Evolutionary conservation across 2,113 vertebrate species (phyloP).

Genomic region (Gymnorhina tibicen): DNA sequence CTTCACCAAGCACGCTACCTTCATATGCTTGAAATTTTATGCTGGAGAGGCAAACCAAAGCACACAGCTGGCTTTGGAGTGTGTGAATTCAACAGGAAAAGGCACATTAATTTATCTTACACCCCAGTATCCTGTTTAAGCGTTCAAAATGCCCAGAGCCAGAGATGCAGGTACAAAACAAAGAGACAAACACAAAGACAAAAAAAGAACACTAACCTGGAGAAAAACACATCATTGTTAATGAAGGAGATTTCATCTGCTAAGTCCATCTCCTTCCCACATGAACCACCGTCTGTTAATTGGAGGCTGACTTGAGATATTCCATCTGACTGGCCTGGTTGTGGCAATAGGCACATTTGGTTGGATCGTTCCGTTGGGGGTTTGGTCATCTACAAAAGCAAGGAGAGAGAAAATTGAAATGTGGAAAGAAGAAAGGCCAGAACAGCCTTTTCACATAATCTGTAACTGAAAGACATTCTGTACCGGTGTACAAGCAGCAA

Average conservation of each 20-base stretch:
- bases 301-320: conserved; percentile 23
- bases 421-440: neutral
- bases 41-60: neutral
- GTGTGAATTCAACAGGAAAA: neutral
- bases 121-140: neutral
- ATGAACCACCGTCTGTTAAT: neutral
- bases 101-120: neutral
- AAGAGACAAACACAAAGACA: neutral
- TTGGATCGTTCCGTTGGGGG: neutral
- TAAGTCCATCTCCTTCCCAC: conserved; percentile 46
- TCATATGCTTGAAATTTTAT: neutral
- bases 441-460: neutral
- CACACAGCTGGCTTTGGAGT: neutral
- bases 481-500: neutral
- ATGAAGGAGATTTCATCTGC: conserved; percentile 44
- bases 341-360: conserved; percentile 12
- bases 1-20: neutral
- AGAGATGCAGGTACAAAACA: neutral
- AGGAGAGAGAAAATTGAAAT: neutral
- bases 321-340: conserved; percentile 41
- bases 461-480: neutral
- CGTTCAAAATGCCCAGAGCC: neutral
- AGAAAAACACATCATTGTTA: conserved; percentile 23
- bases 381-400: conserved; percentile 45
- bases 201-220: conserved; percentile 61